Percentiles rank a stretch among this genome's conserved stretches.
Evolutionary conservation across 1,140 invertebrate species (phyloP).

Genomic region (Acromyrmex echinatior): DNA sequence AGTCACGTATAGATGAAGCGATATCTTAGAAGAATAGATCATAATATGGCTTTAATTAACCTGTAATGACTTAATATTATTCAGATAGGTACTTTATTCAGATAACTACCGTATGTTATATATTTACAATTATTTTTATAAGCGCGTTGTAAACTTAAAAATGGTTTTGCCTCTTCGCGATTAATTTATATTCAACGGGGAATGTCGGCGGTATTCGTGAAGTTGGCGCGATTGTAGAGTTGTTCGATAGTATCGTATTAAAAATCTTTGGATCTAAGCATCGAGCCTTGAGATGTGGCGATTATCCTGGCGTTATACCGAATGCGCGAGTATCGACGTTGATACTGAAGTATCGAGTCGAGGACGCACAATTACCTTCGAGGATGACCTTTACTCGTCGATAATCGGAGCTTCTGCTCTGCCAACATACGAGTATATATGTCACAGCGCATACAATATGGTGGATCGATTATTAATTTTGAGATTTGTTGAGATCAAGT

Average conservation of each 20-base stretch:
- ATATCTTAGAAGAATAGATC: slow-evolving; percentile 4
- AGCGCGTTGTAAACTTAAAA: not conserved
- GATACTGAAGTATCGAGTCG: slow-evolving; percentile 38
- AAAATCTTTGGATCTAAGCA: slow-evolving; percentile 25
- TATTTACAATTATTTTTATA: not conserved
- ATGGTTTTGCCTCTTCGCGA: not conserved
- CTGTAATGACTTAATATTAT: not conserved
- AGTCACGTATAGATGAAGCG: not conserved
- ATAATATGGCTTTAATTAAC: not conserved
- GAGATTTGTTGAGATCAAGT: not conserved
- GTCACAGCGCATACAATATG: no score
- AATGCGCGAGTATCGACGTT: slow-evolving; percentile 35
- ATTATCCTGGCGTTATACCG: slow-evolving; percentile 28
- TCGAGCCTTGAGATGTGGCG: not conserved
- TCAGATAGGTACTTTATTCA: not conserved
- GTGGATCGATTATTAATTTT: slow-evolving; percentile 12
- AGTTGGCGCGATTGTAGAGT: slow-evolving; percentile 22
- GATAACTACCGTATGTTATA: not conserved
- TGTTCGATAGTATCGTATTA: slow-evolving; percentile 19
- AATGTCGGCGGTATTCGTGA: not conserved
- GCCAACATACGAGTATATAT: not conserved
- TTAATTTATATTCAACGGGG: slow-evolving; percentile 9
- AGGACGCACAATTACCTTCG: slow-evolving; percentile 36
- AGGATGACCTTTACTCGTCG: slow-evolving; percentile 27
- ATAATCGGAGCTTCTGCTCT: not conserved